These are phyloP conservation scores for Saccostrea cuccullata DNA, from an alignment of 1,140 invertebrate genomes.

Conservation along the genomic window DNA sequence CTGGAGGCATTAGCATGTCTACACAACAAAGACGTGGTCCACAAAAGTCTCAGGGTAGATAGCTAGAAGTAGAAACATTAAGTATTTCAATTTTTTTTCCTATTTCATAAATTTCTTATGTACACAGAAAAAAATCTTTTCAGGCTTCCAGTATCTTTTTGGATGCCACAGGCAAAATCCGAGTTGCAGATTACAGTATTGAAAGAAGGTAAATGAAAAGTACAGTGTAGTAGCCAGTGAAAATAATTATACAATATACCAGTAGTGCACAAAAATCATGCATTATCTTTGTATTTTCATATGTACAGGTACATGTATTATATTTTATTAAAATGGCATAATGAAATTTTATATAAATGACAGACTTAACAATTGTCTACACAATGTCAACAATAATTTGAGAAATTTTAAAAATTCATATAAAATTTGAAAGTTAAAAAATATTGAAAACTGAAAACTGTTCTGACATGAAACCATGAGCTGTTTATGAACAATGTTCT, in stretches of 20 bases:
- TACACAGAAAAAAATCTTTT: slow-evolving; percentile 45
- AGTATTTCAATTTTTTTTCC: too few species aligned
- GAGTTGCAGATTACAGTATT: slow-evolving; percentile 86
- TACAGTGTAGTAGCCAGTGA: background rate
- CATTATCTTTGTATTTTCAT: background rate
- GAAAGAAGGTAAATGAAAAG: slow-evolving; percentile 81
- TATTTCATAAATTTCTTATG: too few species aligned
- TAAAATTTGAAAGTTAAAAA: too few species aligned
- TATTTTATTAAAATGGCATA: background rate
- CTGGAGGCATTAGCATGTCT: slow-evolving; percentile 85
- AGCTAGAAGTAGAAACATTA: background rate
- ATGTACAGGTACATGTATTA: background rate
- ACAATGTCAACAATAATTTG: too few species aligned
- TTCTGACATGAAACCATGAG: too few species aligned
- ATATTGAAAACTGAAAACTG: too few species aligned
- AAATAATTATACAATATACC: background rate
- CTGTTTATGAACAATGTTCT: too few species aligned
- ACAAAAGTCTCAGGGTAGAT: slow-evolving; percentile 84
- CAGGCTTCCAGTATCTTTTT: slow-evolving; percentile 76
- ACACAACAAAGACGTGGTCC: slow-evolving; percentile 88
- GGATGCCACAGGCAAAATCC: slow-evolving; percentile 73
- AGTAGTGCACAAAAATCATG: background rate
- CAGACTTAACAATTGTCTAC: too few species aligned
- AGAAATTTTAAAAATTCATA: too few species aligned
- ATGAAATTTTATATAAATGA: too few species aligned